A percentile compares a stretch with the other conserved stretches of the same genome.
These are phyloP conservation scores for Gephyroberyx darwinii DNA, from an alignment of 2,797 vertebrate genomes.

Conservation along the genomic window DNA sequence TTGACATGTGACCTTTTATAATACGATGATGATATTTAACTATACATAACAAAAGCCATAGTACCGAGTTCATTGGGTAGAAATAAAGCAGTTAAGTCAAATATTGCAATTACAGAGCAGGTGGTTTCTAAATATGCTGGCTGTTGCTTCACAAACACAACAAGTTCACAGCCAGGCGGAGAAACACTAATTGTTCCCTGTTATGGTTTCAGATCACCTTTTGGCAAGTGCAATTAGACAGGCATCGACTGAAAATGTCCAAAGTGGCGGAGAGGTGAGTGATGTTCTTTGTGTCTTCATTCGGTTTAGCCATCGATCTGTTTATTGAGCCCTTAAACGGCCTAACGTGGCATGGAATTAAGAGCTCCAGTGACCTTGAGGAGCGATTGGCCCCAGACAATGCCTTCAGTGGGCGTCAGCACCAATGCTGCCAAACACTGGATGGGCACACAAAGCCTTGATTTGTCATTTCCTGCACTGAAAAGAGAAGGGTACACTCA, in stretches of 20 bases:
- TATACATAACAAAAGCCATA: no score
- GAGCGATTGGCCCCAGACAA: conserved; percentile 29
- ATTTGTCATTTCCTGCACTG: conserved; percentile 40
- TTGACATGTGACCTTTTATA: neutral
- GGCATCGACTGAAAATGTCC: conserved; percentile 99
- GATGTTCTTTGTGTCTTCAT: conserved; percentile 64
- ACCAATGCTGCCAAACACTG: conserved; percentile 25
- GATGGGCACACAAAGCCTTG: conserved; percentile 18
- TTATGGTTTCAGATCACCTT: conserved; percentile 92
- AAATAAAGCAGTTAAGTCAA: neutral
- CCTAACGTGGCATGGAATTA: conserved; percentile 53
- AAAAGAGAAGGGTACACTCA: conserved; percentile 34
- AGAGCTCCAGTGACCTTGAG: conserved; percentile 64
- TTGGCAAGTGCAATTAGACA: conserved; percentile 97
- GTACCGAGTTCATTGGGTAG: neutral
- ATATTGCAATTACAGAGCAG: neutral
- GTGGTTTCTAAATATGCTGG: neutral
- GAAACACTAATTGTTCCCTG: conserved; percentile 57
- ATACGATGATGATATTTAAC: neutral
- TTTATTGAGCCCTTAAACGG: conserved; percentile 71
- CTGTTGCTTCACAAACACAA: neutral
- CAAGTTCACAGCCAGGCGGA: conserved; percentile 10
- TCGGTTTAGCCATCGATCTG: conserved; percentile 74
- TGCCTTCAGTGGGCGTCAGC: conserved; percentile 29
- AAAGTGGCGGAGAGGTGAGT: conserved; percentile 98